These are phyloP conservation scores for Desmophyllum pertusum DNA, from an alignment of 92 coral and sea anemone genomes.

Conservation along the genomic window DNA sequence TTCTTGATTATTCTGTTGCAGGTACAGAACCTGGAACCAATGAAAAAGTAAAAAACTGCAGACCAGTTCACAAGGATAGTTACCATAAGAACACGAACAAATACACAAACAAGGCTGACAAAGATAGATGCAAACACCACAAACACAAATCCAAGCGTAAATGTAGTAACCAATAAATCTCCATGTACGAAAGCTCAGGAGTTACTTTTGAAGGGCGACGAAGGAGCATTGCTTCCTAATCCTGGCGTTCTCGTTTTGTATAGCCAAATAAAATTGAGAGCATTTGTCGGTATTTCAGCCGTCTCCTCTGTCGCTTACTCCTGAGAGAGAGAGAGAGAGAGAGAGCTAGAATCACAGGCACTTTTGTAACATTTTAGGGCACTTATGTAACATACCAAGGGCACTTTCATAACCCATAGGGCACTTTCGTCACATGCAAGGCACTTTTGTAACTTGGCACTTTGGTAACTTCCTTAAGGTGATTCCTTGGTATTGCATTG, in stretches of 20 bases:
- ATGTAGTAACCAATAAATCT: not conserved
- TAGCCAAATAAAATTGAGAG: too few species aligned
- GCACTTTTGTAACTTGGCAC: not conserved
- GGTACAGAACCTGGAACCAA: not conserved
- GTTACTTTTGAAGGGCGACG: not conserved
- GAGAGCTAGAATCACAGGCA: not conserved
- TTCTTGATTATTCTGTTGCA: not conserved
- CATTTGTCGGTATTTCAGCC: too few species aligned
- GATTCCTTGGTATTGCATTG: too few species aligned
- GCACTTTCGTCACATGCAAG: not conserved
- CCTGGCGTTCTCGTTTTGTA: too few species aligned
- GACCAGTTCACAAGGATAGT: not conserved
- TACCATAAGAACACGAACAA: not conserved
- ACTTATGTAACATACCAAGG: not conserved
- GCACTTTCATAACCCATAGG: not conserved
- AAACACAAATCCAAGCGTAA: not conserved
- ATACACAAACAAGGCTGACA: not conserved
- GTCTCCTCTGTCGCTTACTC: too few species aligned
- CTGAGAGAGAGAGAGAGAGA: constrained; percentile 15
- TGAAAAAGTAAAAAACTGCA: not conserved
- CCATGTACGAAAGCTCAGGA: not conserved
- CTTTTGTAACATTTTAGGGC: not conserved
- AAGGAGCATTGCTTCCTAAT: too few species aligned
- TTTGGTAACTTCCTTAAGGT: not conserved
- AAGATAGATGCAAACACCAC: not conserved